These are phyloP conservation scores for Apistogramma diplotaenia DNA, from an alignment of 2,113 vertebrate species.

Conservation along the genomic window DNA sequence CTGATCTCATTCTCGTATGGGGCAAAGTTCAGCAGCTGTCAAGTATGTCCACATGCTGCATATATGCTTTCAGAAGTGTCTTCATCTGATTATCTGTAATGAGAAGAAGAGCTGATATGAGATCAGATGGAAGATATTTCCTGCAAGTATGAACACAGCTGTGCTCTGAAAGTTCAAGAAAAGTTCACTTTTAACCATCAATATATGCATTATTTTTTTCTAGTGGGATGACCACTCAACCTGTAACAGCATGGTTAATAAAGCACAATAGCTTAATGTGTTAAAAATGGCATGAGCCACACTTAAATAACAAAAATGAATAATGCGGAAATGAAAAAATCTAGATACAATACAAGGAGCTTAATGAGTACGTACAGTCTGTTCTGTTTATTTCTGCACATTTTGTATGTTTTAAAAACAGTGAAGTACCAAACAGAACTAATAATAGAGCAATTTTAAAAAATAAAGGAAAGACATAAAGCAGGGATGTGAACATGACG, in stretches of 20 bases:
- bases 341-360: neutral
- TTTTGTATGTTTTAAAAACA: neutral
- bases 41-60: neutral
- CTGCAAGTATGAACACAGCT: neutral
- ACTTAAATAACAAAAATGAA: neutral
- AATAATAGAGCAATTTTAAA: neutral
- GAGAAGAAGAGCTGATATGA: neutral
- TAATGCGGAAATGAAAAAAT: neutral
- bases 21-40: neutral
- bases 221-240: neutral
- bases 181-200: fast-evolving
- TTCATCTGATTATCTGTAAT: neutral
- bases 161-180: neutral
- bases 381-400: neutral
- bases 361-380: neutral
- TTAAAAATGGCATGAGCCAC: neutral
- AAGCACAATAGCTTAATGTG: neutral
- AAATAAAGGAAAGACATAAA: neutral
- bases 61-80: too few species aligned
- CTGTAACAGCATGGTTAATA: neutral
- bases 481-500: neutral
- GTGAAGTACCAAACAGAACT: neutral
- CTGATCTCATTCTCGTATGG: neutral
- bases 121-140: neutral
- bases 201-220: neutral